These are phyloP conservation scores for Chrysodeixis includens DNA, from an alignment of 2,888 invertebrate genomes.

Conservation along the genomic window DNA sequence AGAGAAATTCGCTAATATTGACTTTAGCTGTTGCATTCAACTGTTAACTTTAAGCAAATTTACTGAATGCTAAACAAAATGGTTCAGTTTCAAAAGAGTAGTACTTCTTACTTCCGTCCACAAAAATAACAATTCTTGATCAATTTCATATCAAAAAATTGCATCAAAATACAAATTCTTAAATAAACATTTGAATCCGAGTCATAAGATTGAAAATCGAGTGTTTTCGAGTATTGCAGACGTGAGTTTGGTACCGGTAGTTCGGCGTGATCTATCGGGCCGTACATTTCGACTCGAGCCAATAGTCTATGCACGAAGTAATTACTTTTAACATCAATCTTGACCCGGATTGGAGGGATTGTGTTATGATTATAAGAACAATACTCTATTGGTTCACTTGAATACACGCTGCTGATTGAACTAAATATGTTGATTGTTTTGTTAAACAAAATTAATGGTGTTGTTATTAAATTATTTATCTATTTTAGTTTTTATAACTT, in stretches of 20 bases:
- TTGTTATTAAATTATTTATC: too few species aligned
- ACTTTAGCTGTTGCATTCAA: neutral
- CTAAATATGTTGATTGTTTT: slow-evolving; percentile 42
- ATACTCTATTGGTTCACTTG: slow-evolving; percentile 32
- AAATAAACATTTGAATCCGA: neutral
- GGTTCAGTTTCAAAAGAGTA: too few species aligned
- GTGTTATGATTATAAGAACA: slow-evolving; percentile 55
- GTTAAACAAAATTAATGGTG: slow-evolving; percentile 37
- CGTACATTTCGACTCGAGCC: slow-evolving; percentile 57
- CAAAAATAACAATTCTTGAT: too few species aligned
- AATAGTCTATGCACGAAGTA: slow-evolving; percentile 64
- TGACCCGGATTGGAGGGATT: slow-evolving; percentile 50
- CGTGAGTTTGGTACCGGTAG: slow-evolving; percentile 38
- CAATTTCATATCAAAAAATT: neutral
- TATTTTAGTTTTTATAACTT: too few species aligned
- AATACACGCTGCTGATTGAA: slow-evolving; percentile 42
- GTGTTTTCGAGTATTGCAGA: slow-evolving; percentile 9
- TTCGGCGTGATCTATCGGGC: slow-evolving; percentile 33
- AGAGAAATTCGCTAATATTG: neutral
- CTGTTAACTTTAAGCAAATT: neutral
- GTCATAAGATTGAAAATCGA: slow-evolving; percentile 18
- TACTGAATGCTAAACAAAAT: neutral
- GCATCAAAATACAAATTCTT: neutral
- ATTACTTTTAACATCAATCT: slow-evolving; percentile 70
- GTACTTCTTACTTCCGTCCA: too few species aligned